These are phyloP conservation scores for Digitonthophagus gazella DNA, from an alignment of 2,888 invertebrate genomes.

Conservation along the genomic window DNA sequence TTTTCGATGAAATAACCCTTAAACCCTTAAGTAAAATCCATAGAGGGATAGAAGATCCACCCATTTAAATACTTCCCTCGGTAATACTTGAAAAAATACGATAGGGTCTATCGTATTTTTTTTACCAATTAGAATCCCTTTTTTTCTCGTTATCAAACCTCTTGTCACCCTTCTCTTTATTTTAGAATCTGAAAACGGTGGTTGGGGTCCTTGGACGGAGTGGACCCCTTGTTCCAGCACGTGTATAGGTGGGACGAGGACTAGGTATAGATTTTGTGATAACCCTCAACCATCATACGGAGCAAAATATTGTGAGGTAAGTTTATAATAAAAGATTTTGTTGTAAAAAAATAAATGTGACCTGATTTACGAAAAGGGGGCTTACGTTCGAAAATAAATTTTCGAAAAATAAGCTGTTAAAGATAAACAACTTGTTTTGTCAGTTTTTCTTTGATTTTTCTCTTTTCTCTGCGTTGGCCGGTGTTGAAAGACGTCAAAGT, in stretches of 20 bases:
- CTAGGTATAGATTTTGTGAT: conserved; percentile 84
- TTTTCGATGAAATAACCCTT: background rate
- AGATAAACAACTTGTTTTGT: too few relatives aligned
- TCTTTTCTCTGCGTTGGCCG: too few relatives aligned
- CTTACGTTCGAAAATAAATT: too few relatives aligned
- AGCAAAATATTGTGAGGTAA: conserved; percentile 84
- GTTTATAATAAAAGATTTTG: too few relatives aligned
- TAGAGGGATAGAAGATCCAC: background rate
- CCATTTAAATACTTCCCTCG: background rate
- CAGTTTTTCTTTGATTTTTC: too few relatives aligned
- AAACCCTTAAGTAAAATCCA: background rate
- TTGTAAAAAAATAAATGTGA: too few relatives aligned
- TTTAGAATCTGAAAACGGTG: conserved; percentile 72
- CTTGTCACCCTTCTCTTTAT: conserved; percentile 23
- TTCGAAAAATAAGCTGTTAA: too few relatives aligned
- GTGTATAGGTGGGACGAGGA: conserved; percentile 74
- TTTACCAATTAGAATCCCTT: background rate
- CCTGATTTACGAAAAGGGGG: too few relatives aligned
- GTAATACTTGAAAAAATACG: background rate
- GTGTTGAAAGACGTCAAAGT: too few relatives aligned
- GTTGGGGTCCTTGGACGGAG: conserved; percentile 76
- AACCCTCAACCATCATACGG: conserved; percentile 85
- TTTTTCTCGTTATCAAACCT: background rate
- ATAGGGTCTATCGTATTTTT: background rate
- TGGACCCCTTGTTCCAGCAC: conserved; percentile 84